A percentile compares a stretch with the other conserved stretches of the same genome.
phyloP scores from a whole-genome alignment of 1,140 invertebrate genomes.

The Nasonia vitripennis region DNA sequence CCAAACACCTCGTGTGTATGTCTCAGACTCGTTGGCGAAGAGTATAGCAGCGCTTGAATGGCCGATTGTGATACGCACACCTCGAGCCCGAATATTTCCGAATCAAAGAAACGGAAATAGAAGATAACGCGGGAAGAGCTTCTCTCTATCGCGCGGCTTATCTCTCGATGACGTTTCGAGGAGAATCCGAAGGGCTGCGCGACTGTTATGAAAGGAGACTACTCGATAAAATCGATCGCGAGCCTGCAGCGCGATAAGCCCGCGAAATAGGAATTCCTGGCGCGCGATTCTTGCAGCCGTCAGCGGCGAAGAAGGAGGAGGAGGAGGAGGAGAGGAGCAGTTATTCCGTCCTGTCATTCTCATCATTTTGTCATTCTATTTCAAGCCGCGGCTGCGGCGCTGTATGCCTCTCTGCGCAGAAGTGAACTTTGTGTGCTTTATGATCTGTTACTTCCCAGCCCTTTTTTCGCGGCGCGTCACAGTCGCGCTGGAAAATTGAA shows the following conservation, averaged over 20 bases:
- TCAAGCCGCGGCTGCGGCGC: neutral
- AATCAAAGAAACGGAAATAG: neutral
- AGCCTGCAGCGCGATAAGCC: conserved; percentile 9
- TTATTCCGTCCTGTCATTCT: conserved; percentile 16
- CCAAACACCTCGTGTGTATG: neutral
- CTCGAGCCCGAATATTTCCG: neutral
- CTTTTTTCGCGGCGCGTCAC: neutral
- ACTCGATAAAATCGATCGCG: conserved; percentile 4
- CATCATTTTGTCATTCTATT: conserved; percentile 45
- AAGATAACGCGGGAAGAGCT: conserved; percentile 4
- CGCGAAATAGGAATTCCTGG: neutral
- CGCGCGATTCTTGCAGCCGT: neutral
- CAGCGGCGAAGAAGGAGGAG: no score
- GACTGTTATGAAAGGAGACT: neutral
- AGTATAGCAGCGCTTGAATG: neutral
- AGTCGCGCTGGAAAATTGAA: conserved; percentile 11
- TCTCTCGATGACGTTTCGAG: neutral
- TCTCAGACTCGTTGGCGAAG: neutral
- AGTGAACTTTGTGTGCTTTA: conserved; percentile 18
- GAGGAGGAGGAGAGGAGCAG: neutral
- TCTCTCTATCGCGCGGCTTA: neutral
- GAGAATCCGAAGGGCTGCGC: neutral
- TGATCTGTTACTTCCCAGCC: neutral
- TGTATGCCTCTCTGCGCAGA: neutral
- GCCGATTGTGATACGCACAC: neutral